Percentiles rank a stretch among this genome's conserved stretches.
These are phyloP conservation scores for Bombus picipes DNA, from an alignment of 1,140 invertebrate species.

Conservation along the genomic window DNA sequence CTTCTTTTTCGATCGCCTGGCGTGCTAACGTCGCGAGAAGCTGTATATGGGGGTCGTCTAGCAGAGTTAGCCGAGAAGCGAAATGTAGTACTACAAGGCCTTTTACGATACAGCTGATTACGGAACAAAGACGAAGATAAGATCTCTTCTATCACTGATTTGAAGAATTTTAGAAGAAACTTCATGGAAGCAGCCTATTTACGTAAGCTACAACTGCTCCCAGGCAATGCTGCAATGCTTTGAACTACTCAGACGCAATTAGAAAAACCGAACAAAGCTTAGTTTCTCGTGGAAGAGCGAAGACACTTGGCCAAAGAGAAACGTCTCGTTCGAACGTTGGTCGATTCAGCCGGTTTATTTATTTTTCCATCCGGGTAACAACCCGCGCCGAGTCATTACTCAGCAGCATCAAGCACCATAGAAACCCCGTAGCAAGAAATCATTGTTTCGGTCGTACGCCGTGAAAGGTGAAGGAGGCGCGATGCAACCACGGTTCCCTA, in stretches of 20 bases:
- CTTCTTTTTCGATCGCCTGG: slow-evolving; percentile 6
- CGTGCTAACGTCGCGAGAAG: background rate
- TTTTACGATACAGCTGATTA: background rate
- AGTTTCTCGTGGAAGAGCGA: slow-evolving; percentile 22
- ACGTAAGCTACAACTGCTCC: background rate
- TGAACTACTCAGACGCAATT: slow-evolving; percentile 20
- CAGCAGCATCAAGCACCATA: slow-evolving; percentile 59
- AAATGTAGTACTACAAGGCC: background rate
- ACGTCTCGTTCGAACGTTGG: slow-evolving; percentile 2
- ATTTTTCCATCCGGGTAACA: slow-evolving; percentile 32
- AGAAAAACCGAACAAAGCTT: slow-evolving; percentile 27
- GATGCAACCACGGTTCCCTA: background rate
- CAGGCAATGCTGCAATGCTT: background rate
- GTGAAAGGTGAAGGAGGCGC: slow-evolving; percentile 29
- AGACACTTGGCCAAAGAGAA: slow-evolving; percentile 7
- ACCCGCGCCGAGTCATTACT: slow-evolving; percentile 57
- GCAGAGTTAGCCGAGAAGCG: background rate
- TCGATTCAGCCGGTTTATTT: slow-evolving; percentile 32
- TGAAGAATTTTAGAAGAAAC: background rate
- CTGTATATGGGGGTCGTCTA: background rate
- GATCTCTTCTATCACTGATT: background rate
- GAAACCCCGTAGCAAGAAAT: slow-evolving; percentile 57
- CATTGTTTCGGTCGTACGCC: slow-evolving; percentile 56
- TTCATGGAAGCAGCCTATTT: background rate
- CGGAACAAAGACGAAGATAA: background rate